These are phyloP conservation scores for Aythya fuligula DNA, from an alignment of 2,797 vertebrate species.

Conservation along the genomic window DNA sequence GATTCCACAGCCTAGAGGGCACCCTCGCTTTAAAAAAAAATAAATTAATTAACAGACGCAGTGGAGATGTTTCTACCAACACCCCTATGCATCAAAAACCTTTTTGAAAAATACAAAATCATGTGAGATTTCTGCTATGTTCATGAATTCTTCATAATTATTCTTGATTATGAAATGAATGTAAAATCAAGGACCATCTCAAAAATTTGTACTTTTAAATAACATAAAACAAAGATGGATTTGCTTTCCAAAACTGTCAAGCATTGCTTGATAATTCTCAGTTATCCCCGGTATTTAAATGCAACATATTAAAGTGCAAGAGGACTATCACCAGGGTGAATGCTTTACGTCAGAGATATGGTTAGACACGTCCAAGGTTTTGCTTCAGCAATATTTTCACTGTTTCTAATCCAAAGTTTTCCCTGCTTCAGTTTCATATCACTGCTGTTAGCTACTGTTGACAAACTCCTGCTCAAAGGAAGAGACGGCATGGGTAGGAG, in stretches of 20 bases:
- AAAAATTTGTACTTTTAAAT: not conserved
- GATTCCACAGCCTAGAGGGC: not conserved
- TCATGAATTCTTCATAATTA: not conserved
- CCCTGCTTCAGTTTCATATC: not conserved
- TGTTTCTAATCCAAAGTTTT: not conserved
- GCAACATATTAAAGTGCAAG: not conserved
- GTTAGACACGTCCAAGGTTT: not conserved
- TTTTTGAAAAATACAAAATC: not conserved
- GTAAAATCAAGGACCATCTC: not conserved
- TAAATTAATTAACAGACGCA: not conserved
- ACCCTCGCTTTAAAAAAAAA: no score
- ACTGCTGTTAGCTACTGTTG: not conserved
- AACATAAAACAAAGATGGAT: not conserved
- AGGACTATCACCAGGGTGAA: not conserved
- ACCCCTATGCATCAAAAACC: not conserved
- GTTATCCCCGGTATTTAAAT: not conserved
- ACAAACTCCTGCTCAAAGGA: not conserved
- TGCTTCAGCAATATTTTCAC: not conserved
- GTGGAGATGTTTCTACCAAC: not conserved
- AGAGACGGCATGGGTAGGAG: not conserved
- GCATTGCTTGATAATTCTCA: not conserved
- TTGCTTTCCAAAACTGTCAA: not conserved
- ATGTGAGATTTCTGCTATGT: not conserved
- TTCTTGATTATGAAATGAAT: not conserved
- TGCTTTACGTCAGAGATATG: not conserved